Base-by-base conservation (phyloP, 1,140 invertebrate species). In the Drosophila truncata region DNA sequence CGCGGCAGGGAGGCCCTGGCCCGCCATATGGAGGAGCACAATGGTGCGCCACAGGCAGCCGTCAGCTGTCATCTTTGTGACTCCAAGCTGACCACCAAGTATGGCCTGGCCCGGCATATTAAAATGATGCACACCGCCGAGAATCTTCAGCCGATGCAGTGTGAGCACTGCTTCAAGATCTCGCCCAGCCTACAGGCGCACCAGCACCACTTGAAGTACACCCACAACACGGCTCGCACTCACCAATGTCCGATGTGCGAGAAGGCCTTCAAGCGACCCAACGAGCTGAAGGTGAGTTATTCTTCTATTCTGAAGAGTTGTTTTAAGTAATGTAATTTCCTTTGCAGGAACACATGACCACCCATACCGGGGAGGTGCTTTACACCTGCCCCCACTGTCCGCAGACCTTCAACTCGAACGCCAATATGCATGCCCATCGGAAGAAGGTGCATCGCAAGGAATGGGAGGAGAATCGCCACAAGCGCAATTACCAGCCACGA, bases 331-430 rank as follows among this genome's bases (percentile, higher is more conserved):
- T 10, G n/a, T 29, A 27, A 14, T 13, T 16, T 8, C 27, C 18
- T 7, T 46, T 46, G 37, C 41, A 93, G 80, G 92, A 93, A 49
- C 92, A 93, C 49, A 80, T 93, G 75, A 81, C 91, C 11, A 92
- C 91, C 4, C 92, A 93, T 18, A 92, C 82, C 0, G 91, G 91
- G 1, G 88, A 91, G 52, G 78, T 80, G 7, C 35, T 92, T 14
- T 93, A 92, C 52, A 91, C 91, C n/a, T 93, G 92, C 54, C 82
- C 91, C 4, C 85, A 91, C 39, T 93, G 92, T 42, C 79, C 91
- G 9, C 79, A 90, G 60, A 92, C 91, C 8, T 92, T 92, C 55
- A 92, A 91, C 39, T 92, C 87, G 3, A 92, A 85, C 55, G 88
- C 91, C 2, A 93, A 92, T 25, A 92, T 93, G 92, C 88, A 93